These are phyloP conservation scores for Oryzias curvinotus DNA, from an alignment of 2,113 vertebrate species.

Conservation along the genomic window DNA sequence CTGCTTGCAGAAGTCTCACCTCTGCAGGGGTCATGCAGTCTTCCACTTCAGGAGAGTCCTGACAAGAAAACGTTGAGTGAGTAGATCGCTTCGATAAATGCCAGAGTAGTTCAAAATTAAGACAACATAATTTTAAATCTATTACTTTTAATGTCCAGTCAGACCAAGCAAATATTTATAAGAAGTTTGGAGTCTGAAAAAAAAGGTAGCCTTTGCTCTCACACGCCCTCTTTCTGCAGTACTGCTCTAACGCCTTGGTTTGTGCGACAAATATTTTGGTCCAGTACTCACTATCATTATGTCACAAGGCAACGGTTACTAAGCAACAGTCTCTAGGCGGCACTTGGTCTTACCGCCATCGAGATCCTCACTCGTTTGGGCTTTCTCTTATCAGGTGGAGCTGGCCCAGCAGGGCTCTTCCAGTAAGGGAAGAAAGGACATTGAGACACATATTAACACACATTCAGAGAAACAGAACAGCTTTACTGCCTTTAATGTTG, in stretches of 20 bases:
- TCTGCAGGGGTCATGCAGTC: slow-evolving; percentile 87
- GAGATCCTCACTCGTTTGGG: slow-evolving; percentile 91
- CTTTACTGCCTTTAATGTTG: slow-evolving; percentile 19
- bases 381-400: slow-evolving; percentile 81
- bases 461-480: slow-evolving; percentile 42
- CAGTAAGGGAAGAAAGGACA: slow-evolving; percentile 57
- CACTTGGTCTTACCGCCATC: slow-evolving; percentile 85
- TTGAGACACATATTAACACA: slow-evolving; percentile 68
- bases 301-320: slow-evolving; percentile 72
- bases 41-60: slow-evolving; percentile 85
- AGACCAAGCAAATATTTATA: neutral
- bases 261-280: slow-evolving; percentile 57
- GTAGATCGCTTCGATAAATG: neutral
- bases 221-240: slow-evolving; percentile 27
- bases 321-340: slow-evolving; percentile 72
- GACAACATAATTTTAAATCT: neutral
- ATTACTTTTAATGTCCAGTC: neutral
- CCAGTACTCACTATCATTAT: slow-evolving; percentile 51
- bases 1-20: slow-evolving; percentile 69
- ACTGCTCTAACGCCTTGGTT: slow-evolving; percentile 34
- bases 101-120: slow-evolving; percentile 3
- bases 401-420: slow-evolving; percentile 80
- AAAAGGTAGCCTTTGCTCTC: neutral
- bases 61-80: slow-evolving; percentile 36
- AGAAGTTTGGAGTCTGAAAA: slow-evolving; percentile 7